Percentiles rank a stretch among this genome's conserved stretches.
Evolutionary conservation across 30 jellyfish, hydroid and myxozoan species (phyloP).

Genomic region (Aurelia sp.): DNA sequence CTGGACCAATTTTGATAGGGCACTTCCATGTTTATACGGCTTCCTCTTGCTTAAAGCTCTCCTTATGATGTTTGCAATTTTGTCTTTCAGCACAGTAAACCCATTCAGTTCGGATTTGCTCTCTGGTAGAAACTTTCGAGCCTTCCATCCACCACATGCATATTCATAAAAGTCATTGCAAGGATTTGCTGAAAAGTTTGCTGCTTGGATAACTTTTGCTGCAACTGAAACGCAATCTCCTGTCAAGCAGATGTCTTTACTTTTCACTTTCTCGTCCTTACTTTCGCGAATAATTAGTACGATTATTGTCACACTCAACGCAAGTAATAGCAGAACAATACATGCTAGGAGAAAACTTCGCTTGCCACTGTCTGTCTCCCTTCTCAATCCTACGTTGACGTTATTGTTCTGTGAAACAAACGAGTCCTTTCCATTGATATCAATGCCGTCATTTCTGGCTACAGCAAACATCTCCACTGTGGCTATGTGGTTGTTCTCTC

Average conservation of each 20-base stretch:
- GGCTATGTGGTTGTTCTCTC: too few relatives aligned
- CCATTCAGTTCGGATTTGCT: conserved; percentile 56
- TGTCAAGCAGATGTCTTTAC: conserved; percentile 9
- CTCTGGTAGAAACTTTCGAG: conserved; percentile 43
- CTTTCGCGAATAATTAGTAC: conserved; percentile 25
- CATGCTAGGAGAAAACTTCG: neutral
- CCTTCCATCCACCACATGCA: conserved; percentile 80
- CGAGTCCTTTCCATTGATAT: conserved; percentile 16
- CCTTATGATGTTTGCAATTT: conserved; percentile 38
- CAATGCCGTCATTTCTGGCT: conserved; percentile 24
- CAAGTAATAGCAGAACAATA: conserved; percentile 17
- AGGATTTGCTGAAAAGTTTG: conserved; percentile 67
- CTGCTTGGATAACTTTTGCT: conserved; percentile 31
- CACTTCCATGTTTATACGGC: conserved; percentile 11
- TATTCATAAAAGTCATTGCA: conserved; percentile 63
- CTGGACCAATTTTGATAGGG: conserved; percentile 8
- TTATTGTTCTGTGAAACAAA: conserved; percentile 8
- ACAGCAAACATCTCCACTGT: conserved; percentile 29
- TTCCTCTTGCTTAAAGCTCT: conserved; percentile 24
- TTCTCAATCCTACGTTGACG: conserved; percentile 26
- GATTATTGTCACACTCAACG: conserved; percentile 14
- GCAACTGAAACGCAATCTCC: conserved; percentile 52
- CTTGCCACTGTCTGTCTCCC: neutral
- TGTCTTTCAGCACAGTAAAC: conserved; percentile 20
- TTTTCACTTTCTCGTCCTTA: neutral